Percentiles rank a stretch among this genome's conserved stretches.
phyloP scores from a whole-genome alignment of 2,113 vertebrate genomes.

The Acinonyx jubatus region DNA sequence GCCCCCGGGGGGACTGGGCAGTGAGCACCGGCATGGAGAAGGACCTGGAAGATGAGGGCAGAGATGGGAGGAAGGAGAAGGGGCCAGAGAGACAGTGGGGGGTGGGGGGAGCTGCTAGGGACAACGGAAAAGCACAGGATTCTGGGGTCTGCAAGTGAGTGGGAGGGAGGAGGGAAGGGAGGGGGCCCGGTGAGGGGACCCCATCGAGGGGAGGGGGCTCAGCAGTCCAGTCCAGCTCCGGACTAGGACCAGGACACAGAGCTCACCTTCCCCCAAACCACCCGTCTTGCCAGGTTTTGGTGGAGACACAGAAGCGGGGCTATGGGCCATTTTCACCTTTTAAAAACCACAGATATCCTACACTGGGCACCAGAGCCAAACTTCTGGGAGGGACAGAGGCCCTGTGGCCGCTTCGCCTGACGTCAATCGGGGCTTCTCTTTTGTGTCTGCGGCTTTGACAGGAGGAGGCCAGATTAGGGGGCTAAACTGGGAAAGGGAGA shows the following conservation, averaged over 20 bases:
- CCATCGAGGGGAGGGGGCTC: not conserved
- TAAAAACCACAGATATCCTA: constrained; percentile 73
- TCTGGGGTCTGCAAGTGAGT: not conserved
- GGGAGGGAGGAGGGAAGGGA: too few species aligned
- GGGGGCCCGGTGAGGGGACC: not conserved
- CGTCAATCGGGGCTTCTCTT: constrained; percentile 70
- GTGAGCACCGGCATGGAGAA: not conserved
- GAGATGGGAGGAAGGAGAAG: not conserved
- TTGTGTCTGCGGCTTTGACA: constrained; percentile 73
- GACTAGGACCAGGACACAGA: not conserved
- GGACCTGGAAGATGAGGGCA: not conserved
- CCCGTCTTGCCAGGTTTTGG: not conserved
- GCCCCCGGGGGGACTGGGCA: not conserved
- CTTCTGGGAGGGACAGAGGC: constrained; percentile 63
- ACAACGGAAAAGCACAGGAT: not conserved
- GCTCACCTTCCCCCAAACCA: not conserved
- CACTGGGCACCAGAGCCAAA: not conserved
- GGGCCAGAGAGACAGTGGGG: not conserved
- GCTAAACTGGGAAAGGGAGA: not conserved
- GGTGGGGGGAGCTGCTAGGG: not conserved
- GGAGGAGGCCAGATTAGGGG: constrained; percentile 56
- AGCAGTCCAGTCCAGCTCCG: not conserved
- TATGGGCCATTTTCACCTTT: constrained; percentile 60
- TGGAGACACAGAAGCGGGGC: constrained; percentile 39
- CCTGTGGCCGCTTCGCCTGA: constrained; percentile 62